Evolutionary conservation across 2,113 vertebrate species (phyloP), one percentile per base, ranked within the genome.

Genomic region (Anoura caudifer): DNA sequence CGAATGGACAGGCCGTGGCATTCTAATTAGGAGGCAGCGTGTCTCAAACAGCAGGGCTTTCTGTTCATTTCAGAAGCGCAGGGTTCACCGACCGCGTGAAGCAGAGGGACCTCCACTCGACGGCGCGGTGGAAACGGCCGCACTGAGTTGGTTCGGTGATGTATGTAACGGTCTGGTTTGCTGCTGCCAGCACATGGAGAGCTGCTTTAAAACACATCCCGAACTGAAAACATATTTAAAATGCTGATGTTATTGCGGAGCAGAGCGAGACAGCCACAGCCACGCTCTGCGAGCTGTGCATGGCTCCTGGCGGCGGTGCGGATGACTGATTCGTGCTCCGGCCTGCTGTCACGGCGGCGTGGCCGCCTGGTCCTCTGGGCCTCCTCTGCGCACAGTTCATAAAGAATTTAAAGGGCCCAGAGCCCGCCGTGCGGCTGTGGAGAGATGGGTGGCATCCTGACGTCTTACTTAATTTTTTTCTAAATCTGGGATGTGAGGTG

Each of bases 401-500:
- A 61, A 47, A 38, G 92, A 77, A 90, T 95, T 87, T 94, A 9
- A 70, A 28, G 45, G 93, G 86, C 97, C 54, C 54, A 22, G 12
- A 36, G 61, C 76, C 33, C 85, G 15, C 12, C 2, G 38, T 22
- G 4, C 61, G 83, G 59, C 41, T 31, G n/a, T 33, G 7, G 91
- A 96, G 96, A 82, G 70, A 75, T 1, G 82, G 80, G 92, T 61
- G 16, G 50, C 41, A 36, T 54, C 15, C 52, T 96, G 97, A 96
- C 24, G 82, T 95, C 80, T 47, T 56, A 79, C 88, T 96, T 95
- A 95, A 95, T 97, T 97, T 81, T 43, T 26, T 45, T 93, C 95
- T 90, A 54, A 87, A 84, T 96, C 26, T 69, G 94, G 97, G 89
- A 72, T 7, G 63, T 36, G 97, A 96, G 96, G 96, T 92, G 61